These are phyloP conservation scores for Copidosoma floridanum DNA, from an alignment of 1,140 invertebrate species.

Conservation along the genomic window DNA sequence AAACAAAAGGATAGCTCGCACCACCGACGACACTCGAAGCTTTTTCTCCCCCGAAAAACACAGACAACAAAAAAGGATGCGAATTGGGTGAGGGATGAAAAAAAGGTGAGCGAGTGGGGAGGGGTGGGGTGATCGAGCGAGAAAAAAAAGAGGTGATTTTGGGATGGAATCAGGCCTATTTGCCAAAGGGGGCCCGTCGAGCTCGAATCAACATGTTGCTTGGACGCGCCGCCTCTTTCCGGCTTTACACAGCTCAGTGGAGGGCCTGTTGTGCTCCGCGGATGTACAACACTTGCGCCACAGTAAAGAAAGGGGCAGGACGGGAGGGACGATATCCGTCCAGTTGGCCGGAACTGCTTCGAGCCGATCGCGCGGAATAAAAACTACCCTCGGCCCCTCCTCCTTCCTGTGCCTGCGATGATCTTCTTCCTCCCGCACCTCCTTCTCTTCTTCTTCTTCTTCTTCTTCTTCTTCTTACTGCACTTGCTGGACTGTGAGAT, in stretches of 20 bases:
- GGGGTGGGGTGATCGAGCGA: too few relatives aligned
- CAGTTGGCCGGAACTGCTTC: slow-evolving; percentile 5
- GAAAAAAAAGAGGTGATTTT: neutral
- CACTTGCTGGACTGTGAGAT: too few relatives aligned
- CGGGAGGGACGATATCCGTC: too few relatives aligned
- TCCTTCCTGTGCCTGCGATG: too few relatives aligned
- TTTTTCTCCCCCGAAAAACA: neutral
- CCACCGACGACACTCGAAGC: neutral
- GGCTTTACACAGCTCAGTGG: too few relatives aligned
- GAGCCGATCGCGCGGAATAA: slow-evolving; percentile 15
- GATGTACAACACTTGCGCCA: neutral
- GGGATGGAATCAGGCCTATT: slow-evolving; percentile 6
- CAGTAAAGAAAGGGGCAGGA: neutral
- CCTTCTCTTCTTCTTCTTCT: too few relatives aligned
- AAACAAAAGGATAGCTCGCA: too few relatives aligned
- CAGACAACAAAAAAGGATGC: too few relatives aligned
- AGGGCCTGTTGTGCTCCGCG: neutral
- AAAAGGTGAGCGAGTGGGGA: too few relatives aligned
- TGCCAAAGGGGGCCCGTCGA: neutral
- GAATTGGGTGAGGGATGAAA: too few relatives aligned
- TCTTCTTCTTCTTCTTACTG: too few relatives aligned
- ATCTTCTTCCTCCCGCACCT: too few relatives aligned
- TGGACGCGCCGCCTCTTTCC: neutral
- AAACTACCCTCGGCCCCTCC: neutral
- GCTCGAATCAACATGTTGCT: slow-evolving; percentile 22